A percentile compares a stretch with the other conserved stretches of the same genome.
These are phyloP conservation scores for Parnassius smintheus DNA, from an alignment of 2,888 invertebrate genomes.

Conservation along the genomic window DNA sequence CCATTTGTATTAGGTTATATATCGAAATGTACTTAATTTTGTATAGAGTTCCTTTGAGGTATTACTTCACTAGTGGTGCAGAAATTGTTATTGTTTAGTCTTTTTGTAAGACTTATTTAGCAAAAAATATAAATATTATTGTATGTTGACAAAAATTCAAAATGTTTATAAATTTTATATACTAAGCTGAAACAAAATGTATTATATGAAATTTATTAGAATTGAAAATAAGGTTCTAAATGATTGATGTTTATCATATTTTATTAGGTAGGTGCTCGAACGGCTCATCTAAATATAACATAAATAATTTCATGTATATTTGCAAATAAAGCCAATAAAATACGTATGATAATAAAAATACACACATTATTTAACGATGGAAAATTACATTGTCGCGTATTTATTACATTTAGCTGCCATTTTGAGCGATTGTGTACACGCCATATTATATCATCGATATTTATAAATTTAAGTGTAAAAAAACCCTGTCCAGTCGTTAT, in stretches of 20 bases:
- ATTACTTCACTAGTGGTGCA: slow-evolving; percentile 17
- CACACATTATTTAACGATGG: too few species aligned
- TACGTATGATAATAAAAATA: too few species aligned
- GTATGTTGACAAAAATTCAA: slow-evolving; percentile 4
- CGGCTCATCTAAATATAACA: neutral
- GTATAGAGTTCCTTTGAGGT: slow-evolving; percentile 17
- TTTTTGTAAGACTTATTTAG: slow-evolving; percentile 5
- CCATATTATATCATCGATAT: too few species aligned
- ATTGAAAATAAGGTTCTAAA: slow-evolving; percentile 17
- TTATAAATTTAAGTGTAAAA: too few species aligned
- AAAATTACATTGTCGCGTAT: too few species aligned
- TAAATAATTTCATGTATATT: too few species aligned
- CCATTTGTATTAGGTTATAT: neutral
- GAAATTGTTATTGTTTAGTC: slow-evolving; percentile 13
- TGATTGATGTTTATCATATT: slow-evolving; percentile 23
- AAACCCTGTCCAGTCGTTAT: too few species aligned
- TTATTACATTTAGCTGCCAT: too few species aligned
- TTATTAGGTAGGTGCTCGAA: slow-evolving; percentile 18
- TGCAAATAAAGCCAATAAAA: too few species aligned
- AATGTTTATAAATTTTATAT: slow-evolving; percentile 10
- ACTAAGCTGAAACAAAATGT: neutral
- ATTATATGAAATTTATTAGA: slow-evolving; percentile 4
- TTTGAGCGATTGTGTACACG: too few species aligned
- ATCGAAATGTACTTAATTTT: slow-evolving; percentile 16
- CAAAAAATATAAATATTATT: slow-evolving; percentile 1